Conservation (phyloP, 2,888 invertebrate genomes). For the Colletes collaris region DNA sequence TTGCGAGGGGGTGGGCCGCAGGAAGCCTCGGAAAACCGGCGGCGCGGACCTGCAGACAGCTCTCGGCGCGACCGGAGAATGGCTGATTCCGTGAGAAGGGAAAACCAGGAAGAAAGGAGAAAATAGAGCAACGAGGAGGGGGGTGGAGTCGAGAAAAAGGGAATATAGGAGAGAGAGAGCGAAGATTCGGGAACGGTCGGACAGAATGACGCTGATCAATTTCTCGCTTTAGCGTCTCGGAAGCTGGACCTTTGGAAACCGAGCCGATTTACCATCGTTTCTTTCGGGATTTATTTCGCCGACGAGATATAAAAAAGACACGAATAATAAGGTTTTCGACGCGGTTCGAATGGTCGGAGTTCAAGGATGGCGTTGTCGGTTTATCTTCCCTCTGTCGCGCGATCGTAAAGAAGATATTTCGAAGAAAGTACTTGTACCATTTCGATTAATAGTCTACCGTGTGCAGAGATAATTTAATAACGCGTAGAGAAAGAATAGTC, state of each 20-base stretch:
- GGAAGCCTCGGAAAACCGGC: slow-evolving; percentile 68
- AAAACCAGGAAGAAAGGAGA: slow-evolving; percentile 59
- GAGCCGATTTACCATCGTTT: slow-evolving; percentile 39
- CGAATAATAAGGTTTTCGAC: too few species aligned
- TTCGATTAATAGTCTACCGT: too few species aligned
- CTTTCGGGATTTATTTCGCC: neutral
- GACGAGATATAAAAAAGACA: too few species aligned
- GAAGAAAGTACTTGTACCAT: too few species aligned
- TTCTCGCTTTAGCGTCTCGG: slow-evolving; percentile 74
- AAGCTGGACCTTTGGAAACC: slow-evolving; percentile 40
- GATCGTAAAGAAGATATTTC: too few species aligned
- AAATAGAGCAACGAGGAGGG: slow-evolving; percentile 47
- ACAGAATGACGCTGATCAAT: slow-evolving; percentile 80
- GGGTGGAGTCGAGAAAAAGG: slow-evolving; percentile 56
- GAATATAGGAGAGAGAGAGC: slow-evolving; percentile 53
- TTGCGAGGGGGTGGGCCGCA: slow-evolving; percentile 38
- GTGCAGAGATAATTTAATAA: too few species aligned
- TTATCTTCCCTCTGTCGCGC: too few species aligned
- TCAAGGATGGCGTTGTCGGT: too few species aligned
- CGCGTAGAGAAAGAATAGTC: too few species aligned
- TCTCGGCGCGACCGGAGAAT: slow-evolving; percentile 74
- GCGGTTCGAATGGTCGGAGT: too few species aligned
- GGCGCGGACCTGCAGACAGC: slow-evolving; percentile 75
- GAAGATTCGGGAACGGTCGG: slow-evolving; percentile 67
- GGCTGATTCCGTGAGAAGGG: slow-evolving; percentile 74